Conservation (phyloP, 2,888 invertebrate species). For the Schizaphis graminum region DNA sequence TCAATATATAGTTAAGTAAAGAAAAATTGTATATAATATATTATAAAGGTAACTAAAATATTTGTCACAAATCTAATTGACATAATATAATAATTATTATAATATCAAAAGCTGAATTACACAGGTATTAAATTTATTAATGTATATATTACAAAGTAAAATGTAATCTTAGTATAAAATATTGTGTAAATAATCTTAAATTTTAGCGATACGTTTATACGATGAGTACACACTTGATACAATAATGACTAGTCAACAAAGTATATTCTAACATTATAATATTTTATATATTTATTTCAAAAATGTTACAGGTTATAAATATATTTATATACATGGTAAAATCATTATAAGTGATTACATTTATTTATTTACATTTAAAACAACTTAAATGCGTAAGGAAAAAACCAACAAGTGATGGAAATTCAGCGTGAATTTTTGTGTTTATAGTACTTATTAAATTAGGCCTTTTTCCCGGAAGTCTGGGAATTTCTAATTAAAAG, state of each 20-base stretch:
- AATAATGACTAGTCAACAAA: not conserved
- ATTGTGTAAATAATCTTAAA: not conserved
- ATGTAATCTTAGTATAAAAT: not conserved
- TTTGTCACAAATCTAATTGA: not conserved
- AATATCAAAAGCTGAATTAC: not conserved
- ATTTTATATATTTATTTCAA: not conserved
- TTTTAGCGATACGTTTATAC: not conserved
- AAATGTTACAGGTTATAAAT: not conserved
- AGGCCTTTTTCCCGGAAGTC: not conserved
- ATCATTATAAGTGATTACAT: not conserved
- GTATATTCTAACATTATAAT: not conserved
- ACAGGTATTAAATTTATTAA: not conserved
- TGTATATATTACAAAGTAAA: not conserved
- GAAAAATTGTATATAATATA: not conserved
- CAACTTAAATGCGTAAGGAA: not conserved
- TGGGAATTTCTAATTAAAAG: not conserved
- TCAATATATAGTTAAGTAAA: not conserved
- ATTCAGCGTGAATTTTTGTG: not conserved
- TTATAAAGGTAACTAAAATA: not conserved
- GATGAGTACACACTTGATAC: not conserved
- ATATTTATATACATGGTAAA: not conserved
- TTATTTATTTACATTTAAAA: conserved; percentile 1
- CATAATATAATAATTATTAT: not conserved
- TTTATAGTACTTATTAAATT: not conserved
- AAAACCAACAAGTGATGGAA: not conserved